Evolutionary conservation across 2,113 vertebrate species (phyloP).

Genomic region (Rutilus rutilus): DNA sequence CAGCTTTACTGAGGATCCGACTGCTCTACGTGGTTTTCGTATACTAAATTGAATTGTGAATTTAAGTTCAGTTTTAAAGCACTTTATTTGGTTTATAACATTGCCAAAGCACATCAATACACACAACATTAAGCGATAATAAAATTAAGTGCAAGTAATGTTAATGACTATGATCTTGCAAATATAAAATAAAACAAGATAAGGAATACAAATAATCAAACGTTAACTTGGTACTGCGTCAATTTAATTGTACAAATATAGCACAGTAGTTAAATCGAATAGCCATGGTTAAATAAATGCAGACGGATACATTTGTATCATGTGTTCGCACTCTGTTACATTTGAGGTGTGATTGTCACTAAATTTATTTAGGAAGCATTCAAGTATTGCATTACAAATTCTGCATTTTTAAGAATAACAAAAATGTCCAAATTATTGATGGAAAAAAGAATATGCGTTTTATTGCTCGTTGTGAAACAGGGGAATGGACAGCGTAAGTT

Average conservation of each 20-base stretch:
- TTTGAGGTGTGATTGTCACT: neutral
- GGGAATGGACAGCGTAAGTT: slow-evolving; percentile 48
- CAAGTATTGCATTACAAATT: neutral
- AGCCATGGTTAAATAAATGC: too few species aligned
- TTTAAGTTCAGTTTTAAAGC: neutral
- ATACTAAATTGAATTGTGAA: neutral
- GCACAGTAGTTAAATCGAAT: neutral
- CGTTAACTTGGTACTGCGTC: neutral
- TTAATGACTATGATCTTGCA: neutral
- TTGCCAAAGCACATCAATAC: neutral
- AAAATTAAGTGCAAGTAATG: neutral
- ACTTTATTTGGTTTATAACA: neutral
- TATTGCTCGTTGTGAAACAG: slow-evolving; percentile 34
- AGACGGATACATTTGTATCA: neutral
- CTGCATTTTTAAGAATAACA: neutral
- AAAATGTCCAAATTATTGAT: neutral
- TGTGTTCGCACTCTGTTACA: neutral
- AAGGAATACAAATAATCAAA: neutral
- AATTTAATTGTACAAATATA: neutral
- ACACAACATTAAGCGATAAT: neutral
- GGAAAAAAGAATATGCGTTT: neutral
- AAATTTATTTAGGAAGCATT: neutral
- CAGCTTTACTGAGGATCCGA: neutral
- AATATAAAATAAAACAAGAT: neutral
- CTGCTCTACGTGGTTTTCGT: neutral